A percentile compares a stretch with the other conserved stretches of the same genome.
These are phyloP conservation scores for Oryctolagus cuniculus DNA, from an alignment of 2,113 vertebrate genomes.

Conservation along the genomic window mOryCun1.1 NC_091444.1:16998001-16998500, in stretches of 20 bases:
- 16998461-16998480: slow-evolving; percentile 88
- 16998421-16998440: slow-evolving; percentile 20
- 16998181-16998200: not conserved
- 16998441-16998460: slow-evolving; percentile 80
- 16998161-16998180: not conserved
- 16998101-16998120: not conserved
- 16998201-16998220: slow-evolving; percentile 7
- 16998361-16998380: slow-evolving; percentile 45
- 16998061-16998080: no score
- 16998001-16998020: not conserved
- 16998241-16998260: slow-evolving; percentile 69
- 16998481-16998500: slow-evolving; percentile 89
- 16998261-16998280: slow-evolving; percentile 2
- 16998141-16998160: not conserved
- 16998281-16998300: not conserved
- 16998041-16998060: not conserved
- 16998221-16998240: slow-evolving; percentile 75
- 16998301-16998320: not conserved
- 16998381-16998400: not conserved
- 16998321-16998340: not conserved
- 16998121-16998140: not conserved
- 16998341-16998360: slow-evolving; percentile 43
- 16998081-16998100: not conserved
- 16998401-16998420: not conserved
- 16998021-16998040: not conserved